Evolutionary conservation across 2,888 invertebrate genomes (phyloP).

Genomic region (Tridacna crocea): DNA sequence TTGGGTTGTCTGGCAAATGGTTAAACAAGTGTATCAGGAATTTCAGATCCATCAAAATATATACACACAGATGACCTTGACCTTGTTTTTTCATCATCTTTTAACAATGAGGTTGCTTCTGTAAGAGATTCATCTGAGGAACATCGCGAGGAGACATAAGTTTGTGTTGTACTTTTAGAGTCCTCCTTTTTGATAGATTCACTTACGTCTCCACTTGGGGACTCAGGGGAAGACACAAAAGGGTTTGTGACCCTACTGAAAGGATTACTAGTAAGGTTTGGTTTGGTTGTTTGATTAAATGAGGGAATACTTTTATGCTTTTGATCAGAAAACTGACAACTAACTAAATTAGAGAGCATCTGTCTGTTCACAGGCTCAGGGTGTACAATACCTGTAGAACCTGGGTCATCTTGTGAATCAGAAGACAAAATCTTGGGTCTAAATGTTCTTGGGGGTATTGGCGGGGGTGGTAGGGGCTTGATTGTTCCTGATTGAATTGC

Average conservation of each 20-base stretch:
- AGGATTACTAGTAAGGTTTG: background rate
- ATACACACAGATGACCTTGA: constrained; percentile 74
- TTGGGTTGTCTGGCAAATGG: too few relatives aligned
- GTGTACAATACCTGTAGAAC: background rate
- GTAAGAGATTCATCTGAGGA: constrained; percentile 84
- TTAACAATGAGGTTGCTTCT: constrained; percentile 86
- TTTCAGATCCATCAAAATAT: constrained; percentile 73
- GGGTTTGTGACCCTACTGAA: constrained; percentile 35
- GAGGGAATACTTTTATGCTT: background rate
- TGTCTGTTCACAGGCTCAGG: background rate
- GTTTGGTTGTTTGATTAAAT: constrained; percentile 11
- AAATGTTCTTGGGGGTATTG: constrained; percentile 42
- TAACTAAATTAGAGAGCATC: background rate
- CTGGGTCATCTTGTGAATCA: background rate
- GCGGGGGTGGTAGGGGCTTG: constrained; percentile 18
- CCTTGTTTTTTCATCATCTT: constrained; percentile 78
- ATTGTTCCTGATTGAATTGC: background rate
- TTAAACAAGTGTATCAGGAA: constrained; percentile 62
- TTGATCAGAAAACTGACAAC: constrained; percentile 16
- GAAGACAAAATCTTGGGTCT: constrained; percentile 15
- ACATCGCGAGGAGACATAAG: constrained; percentile 79
- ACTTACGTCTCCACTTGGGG: constrained; percentile 16
- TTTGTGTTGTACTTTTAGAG: constrained; percentile 62
- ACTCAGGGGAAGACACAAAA: constrained; percentile 36
- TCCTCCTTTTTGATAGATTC: background rate